Conservation (phyloP, 1,140 invertebrate species). For the Zelostemma sp. region DNA sequence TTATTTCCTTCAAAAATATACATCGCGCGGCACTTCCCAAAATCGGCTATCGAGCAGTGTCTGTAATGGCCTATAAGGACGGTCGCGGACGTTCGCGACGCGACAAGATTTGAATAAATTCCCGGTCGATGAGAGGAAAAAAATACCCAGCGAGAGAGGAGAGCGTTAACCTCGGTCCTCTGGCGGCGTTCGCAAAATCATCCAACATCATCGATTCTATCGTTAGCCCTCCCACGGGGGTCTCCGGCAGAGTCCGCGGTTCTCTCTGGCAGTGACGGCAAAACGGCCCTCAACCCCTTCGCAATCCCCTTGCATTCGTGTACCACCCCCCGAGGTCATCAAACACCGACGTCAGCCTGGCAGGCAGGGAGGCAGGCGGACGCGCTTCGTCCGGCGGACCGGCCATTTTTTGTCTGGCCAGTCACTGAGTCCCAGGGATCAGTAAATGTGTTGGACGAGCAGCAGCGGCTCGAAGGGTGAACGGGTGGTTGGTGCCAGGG, state of each 20-base stretch:
- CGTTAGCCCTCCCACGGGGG: constrained; percentile 49
- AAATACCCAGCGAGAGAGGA: constrained; percentile 51
- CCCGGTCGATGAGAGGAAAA: constrained; percentile 24
- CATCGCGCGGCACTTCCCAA: no score
- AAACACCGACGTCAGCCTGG: constrained; percentile 68
- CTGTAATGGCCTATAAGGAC: no score
- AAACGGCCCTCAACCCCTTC: constrained; percentile 45
- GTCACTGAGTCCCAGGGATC: constrained; percentile 71
- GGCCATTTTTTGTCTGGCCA: constrained; percentile 72
- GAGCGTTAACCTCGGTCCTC: constrained; percentile 54
- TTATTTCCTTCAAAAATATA: no score
- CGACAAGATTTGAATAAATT: no score
- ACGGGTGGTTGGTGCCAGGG: constrained; percentile 53
- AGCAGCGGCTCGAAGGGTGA: constrained; percentile 49
- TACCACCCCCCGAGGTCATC: constrained; percentile 66
- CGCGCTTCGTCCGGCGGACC: constrained; percentile 60
- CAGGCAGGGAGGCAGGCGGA: constrained; percentile 49
- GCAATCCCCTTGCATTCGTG: constrained; percentile 53
- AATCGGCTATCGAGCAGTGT: no score
- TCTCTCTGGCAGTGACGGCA: constrained; percentile 42
- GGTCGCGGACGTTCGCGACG: no score
- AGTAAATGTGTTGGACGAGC: constrained; percentile 62
- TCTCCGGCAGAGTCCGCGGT: constrained; percentile 20
- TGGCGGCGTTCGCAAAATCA: constrained; percentile 53
- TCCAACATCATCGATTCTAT: constrained; percentile 59